These are phyloP conservation scores for Notothenia rossii DNA, from an alignment of 2,113 vertebrate genomes.

Conservation along the genomic window DNA sequence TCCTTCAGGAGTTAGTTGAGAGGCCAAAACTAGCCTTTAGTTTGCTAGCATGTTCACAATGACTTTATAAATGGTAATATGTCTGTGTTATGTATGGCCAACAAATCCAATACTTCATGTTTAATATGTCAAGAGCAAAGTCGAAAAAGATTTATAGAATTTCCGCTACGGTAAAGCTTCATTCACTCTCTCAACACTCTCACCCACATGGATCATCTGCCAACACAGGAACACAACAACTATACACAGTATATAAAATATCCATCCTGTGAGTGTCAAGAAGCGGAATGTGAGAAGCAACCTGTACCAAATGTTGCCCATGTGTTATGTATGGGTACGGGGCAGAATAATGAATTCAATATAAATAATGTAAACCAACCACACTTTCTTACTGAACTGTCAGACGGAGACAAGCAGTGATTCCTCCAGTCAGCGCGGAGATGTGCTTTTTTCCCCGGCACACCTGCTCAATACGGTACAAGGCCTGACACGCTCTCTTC, in stretches of 20 bases:
- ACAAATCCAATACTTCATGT: neutral
- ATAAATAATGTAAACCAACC: conserved; percentile 63
- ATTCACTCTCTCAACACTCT: neutral
- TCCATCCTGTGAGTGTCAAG: conserved; percentile 16
- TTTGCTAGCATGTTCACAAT: neutral
- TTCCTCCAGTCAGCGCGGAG: conserved; percentile 23
- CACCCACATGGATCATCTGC: neutral
- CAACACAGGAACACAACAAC: conserved; percentile 1
- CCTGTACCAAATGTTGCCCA: conserved; percentile 52
- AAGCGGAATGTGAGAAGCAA: conserved; percentile 30
- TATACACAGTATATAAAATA: conserved; percentile 8
- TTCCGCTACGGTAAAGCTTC: neutral
- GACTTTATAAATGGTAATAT: neutral
- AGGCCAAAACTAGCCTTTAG: no score
- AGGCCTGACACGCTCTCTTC: conserved; percentile 16
- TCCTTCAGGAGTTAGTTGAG: no score
- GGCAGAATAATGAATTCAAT: conserved; percentile 51
- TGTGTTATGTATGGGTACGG: conserved; percentile 67
- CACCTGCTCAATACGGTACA: conserved; percentile 39
- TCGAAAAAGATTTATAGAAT: neutral
- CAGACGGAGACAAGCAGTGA: conserved; percentile 23
- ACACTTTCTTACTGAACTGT: conserved; percentile 39
- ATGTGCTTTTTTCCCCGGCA: conserved; percentile 21
- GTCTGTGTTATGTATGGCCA: neutral
- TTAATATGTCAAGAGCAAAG: neutral